phyloP scores from a whole-genome alignment of 2,888 invertebrate species.

The Tipula lateralis region DNA sequence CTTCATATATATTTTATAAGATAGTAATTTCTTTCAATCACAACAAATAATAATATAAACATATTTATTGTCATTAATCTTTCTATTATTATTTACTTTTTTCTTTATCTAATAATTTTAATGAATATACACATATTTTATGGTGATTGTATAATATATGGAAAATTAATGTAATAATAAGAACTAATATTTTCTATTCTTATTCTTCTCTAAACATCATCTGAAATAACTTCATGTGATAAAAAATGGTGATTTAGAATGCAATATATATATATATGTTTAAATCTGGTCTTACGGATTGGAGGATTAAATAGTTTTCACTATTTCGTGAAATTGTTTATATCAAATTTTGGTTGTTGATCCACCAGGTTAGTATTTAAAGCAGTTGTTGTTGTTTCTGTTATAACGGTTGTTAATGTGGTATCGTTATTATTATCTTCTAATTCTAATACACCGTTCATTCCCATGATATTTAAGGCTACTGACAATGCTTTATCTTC shows the following conservation, averaged over 20 bases:
- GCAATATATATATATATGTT: not conserved
- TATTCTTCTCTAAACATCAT: not conserved
- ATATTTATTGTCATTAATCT: conserved; percentile 4
- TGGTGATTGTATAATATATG: not conserved
- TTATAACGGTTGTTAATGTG: not conserved
- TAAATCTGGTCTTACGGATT: not conserved
- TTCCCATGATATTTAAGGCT: not conserved
- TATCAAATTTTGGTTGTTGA: not conserved
- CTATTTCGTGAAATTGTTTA: not conserved
- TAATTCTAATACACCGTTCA: not conserved
- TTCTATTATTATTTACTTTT: conserved; percentile 4
- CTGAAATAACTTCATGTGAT: not conserved
- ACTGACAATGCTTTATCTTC: not conserved
- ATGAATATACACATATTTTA: not conserved
- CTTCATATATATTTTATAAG: not conserved
- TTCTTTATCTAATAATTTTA: not conserved
- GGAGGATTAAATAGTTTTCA: not conserved
- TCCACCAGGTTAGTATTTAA: not conserved
- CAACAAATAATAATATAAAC: conserved; percentile 12
- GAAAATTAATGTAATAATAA: not conserved
- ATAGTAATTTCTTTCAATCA: not conserved
- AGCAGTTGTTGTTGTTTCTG: not conserved
- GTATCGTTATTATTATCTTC: not conserved
- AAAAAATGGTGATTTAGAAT: not conserved
- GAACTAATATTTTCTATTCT: not conserved